A percentile compares a stretch with the other conserved stretches of the same genome.
These are phyloP conservation scores for Aldrovandia affinis DNA, from an alignment of 2,797 vertebrate species.

Conservation along the genomic window DNA sequence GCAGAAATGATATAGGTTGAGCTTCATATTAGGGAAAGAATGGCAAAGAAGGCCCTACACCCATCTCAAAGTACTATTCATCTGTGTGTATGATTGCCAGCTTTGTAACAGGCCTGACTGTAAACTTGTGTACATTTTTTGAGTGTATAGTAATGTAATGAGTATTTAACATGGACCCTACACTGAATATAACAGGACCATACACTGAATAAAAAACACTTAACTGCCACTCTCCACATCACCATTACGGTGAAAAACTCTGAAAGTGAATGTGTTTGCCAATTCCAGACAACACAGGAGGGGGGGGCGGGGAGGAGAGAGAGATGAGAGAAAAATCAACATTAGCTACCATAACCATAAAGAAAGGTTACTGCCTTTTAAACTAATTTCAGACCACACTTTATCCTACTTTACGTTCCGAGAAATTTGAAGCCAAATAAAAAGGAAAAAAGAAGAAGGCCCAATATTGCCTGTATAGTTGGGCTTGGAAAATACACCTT, in stretches of 20 bases:
- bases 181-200: neutral
- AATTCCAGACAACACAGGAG: no score
- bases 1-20: neutral
- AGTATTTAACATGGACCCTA: neutral
- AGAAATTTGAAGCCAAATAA: neutral
- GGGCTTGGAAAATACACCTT: neutral
- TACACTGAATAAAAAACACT: neutral
- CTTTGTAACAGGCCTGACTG: neutral
- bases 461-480: neutral
- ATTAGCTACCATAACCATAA: no score
- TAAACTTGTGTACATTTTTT: constrained; percentile 16
- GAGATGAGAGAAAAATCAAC: no score
- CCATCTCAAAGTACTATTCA: neutral
- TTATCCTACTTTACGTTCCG: neutral
- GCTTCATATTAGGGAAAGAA: neutral
- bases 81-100: constrained; percentile 7
- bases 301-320: no score
- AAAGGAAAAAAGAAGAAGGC: neutral
- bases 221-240: no score
- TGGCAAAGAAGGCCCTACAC: neutral
- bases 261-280: no score
- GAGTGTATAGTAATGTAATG: constrained; percentile 7
- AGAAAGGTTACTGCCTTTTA: no score
- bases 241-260: no score
- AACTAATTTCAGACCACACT: no score